Evolutionary conservation across 1,140 invertebrate species (phyloP), one percentile per base, ranked within the genome.

Genomic region (Atta cephalotes): DNA sequence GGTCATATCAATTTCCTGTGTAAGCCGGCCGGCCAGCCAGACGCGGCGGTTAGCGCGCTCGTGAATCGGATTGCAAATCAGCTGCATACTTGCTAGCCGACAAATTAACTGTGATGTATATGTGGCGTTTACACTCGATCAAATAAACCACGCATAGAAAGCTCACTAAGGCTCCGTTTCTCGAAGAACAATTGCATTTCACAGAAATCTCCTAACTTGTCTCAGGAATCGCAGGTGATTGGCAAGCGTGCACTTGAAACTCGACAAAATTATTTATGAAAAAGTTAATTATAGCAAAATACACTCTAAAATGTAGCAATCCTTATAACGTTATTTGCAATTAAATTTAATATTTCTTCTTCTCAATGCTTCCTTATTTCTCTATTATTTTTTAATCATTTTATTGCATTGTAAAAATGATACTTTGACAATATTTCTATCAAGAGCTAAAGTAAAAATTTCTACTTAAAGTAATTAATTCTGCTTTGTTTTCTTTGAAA

Each of bases 11-110:
- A 88, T 88, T 86, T 90, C 45, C 81, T 87, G 62, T 82, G 84
- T 70, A 86, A 86, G 88, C 71, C 56, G 68, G 14, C 31, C 74
- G 31, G 25, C 39, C 18, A 18, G 39, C 66, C 28, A n/a, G 56
- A n/a, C 53, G 25, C 25, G 25, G 66, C 21, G 49, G 45, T 53
- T 18, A 18, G 51, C 28, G 49, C 70, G 82, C 51, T 87, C 74
- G 66, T 58, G 68, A 56, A 90, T 91, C 85, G 70, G 88, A 90
- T 90, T 88, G 89, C 80, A 86, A 90, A 90, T 87, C 89, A 90
- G 65, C 65, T 31, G 60, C 60, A 51, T 87, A 85, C 88, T 80
- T 90, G 72, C 74, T 56, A n/a, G 49, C 35, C 68, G 74, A 81
- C 72, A 81, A 87, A 90, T 90, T 90, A 90, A 89, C 86, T 80